Percentiles rank a stretch among this genome's conserved stretches.
Evolutionary conservation across 1,140 invertebrate genomes (phyloP).

Genomic region (Leptoteleia sp.): DNA sequence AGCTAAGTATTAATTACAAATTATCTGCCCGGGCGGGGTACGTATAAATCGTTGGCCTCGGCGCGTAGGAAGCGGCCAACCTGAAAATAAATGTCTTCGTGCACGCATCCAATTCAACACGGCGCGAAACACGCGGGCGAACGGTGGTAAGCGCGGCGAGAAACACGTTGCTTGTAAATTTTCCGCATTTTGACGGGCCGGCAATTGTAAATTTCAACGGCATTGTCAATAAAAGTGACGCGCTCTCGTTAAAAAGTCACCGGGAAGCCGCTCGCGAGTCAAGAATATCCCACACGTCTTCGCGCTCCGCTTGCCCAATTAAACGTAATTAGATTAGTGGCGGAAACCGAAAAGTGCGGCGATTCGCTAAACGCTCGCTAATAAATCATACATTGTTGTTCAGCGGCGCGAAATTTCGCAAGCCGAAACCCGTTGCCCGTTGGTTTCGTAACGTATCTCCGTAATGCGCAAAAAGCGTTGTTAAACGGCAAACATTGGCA

Average conservation of each 20-base stretch:
- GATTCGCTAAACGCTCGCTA: background rate
- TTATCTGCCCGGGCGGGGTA: constrained; percentile 48
- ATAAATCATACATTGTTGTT: constrained; percentile 40
- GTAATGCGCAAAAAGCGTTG: constrained; percentile 42
- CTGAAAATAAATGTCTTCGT: constrained; percentile 67
- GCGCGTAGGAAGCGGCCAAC: constrained; percentile 58
- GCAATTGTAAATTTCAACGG: constrained; percentile 60
- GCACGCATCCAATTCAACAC: constrained; percentile 59
- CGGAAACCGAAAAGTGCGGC: background rate
- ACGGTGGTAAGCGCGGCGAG: constrained; percentile 24
- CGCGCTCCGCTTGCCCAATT: constrained; percentile 10
- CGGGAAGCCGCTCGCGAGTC: background rate
- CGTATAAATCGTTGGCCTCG: constrained; percentile 51
- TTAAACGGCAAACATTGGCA: constrained; percentile 62
- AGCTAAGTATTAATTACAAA: constrained; percentile 64
- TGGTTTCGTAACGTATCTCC: constrained; percentile 35
- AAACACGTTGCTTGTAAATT: constrained; percentile 61
- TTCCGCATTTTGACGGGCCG: constrained; percentile 60
- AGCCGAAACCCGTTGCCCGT: constrained; percentile 10
- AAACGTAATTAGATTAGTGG: constrained; percentile 11
- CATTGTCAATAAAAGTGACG: constrained; percentile 61
- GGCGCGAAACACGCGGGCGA: constrained; percentile 29
- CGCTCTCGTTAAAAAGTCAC: constrained; percentile 46
- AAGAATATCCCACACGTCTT: no score
- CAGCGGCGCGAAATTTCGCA: constrained; percentile 10